phyloP scores from a whole-genome alignment of 1,140 invertebrate species.

The Atopsyche davidsoni region DNA sequence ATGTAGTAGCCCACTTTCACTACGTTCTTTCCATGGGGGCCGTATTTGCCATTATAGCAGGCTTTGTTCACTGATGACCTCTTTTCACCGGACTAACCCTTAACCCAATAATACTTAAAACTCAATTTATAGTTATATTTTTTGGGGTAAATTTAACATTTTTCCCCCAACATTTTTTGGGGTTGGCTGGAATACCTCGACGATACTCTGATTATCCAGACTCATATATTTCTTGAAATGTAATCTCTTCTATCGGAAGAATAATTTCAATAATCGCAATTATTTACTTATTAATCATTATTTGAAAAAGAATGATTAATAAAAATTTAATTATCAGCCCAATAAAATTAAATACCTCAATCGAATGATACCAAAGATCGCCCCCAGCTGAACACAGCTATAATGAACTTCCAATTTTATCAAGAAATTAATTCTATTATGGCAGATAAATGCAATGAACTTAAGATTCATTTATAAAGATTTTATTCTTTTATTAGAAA shows the following conservation, averaged over 20 bases:
- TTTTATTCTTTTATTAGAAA: conserved; percentile 48
- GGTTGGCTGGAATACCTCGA: conserved; percentile 65
- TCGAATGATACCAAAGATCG: conserved; percentile 45
- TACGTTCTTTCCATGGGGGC: conserved; percentile 62
- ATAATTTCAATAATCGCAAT: conserved; percentile 43
- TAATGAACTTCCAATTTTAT: conserved; percentile 39
- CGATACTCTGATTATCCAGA: conserved; percentile 67
- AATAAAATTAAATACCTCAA: conserved; percentile 35
- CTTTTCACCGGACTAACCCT: conserved; percentile 54
- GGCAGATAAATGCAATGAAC: conserved; percentile 51
- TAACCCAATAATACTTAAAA: conserved; percentile 51
- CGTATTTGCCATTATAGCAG: conserved; percentile 64
- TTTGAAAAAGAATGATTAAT: neutral
- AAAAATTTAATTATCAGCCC: conserved; percentile 32
- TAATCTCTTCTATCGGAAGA: conserved; percentile 50
- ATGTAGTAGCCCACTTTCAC: conserved; percentile 71
- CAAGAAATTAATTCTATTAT: conserved; percentile 48
- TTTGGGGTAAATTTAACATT: conserved; percentile 67
- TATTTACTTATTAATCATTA: conserved; percentile 45
- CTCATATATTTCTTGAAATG: conserved; percentile 33
- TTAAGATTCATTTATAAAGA: conserved; percentile 56
- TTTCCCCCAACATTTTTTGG: conserved; percentile 71
- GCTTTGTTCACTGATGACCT: conserved; percentile 60
- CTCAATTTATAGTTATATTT: conserved; percentile 58
- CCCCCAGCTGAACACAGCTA: conserved; percentile 44